phyloP scores from a whole-genome alignment of 2,797 vertebrate genomes.

The Rachycentron canadum region DNA sequence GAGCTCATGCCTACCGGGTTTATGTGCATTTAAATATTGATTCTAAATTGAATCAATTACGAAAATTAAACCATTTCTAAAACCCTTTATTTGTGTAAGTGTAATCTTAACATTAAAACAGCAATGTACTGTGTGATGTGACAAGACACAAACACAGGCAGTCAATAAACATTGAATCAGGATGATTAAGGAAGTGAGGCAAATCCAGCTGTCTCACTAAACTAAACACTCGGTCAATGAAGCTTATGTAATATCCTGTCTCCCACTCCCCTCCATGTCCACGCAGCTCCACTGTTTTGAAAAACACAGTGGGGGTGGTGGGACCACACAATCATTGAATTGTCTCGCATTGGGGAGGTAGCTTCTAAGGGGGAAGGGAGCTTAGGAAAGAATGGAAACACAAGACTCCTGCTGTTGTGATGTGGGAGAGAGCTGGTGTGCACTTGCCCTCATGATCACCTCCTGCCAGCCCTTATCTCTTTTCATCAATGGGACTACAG shows the following conservation, averaged over 20 bases:
- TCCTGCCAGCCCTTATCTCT: conserved; percentile 57
- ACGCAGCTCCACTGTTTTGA: conserved; percentile 62
- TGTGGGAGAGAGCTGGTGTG: conserved; percentile 63
- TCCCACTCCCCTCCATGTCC: conserved; percentile 69
- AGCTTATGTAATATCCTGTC: conserved; percentile 82
- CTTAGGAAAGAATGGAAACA: conserved; percentile 73
- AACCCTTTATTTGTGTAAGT: conserved; percentile 5
- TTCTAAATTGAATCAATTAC: not conserved
- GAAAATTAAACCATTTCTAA: not conserved
- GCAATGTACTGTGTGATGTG: not conserved
- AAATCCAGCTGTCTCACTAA: conserved; percentile 71
- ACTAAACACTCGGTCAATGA: conserved; percentile 69
- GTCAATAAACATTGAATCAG: conserved; percentile 43
- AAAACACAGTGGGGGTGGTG: conserved; percentile 73
- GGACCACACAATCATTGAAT: conserved; percentile 80
- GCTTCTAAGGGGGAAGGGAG: conserved; percentile 71
- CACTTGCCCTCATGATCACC: conserved; percentile 71
- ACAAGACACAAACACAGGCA: conserved; percentile 5
- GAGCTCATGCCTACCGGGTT: not conserved
- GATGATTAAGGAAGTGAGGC: conserved; percentile 56
- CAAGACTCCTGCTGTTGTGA: conserved; percentile 76
- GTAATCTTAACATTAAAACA: not conserved
- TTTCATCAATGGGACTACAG: conserved; percentile 20
- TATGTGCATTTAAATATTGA: not conserved
- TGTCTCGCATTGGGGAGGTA: conserved; percentile 71